Conservation (phyloP, 2,113 vertebrate genomes). For the Colinus virginianus region DNA sequence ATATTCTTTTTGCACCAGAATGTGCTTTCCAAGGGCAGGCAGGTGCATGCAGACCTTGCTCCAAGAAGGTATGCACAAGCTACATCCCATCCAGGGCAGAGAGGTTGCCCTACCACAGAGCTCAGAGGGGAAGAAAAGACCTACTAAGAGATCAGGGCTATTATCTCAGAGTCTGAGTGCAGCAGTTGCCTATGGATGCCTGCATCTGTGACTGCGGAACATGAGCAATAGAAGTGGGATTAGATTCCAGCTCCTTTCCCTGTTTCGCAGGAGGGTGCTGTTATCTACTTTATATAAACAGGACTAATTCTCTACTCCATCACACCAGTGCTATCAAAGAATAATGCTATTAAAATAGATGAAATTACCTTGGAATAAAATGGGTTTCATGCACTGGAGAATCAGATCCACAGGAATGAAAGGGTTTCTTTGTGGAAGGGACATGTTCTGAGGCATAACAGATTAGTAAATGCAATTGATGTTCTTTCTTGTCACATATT, state of each 20-base stretch:
- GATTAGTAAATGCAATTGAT: conserved; percentile 27
- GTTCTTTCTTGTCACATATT: conserved; percentile 11
- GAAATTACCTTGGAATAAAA: conserved; percentile 16
- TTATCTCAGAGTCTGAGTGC: neutral
- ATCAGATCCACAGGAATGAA: neutral
- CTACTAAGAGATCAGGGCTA: neutral
- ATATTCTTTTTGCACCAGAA: neutral
- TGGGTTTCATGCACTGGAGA: neutral
- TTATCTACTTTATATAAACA: neutral
- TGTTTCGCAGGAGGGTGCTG: neutral
- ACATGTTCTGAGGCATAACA: conserved; percentile 9
- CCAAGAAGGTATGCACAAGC: neutral
- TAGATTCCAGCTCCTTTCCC: neutral
- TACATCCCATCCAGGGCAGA: accelerated
- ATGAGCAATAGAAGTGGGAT: accelerated
- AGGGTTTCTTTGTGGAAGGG: conserved; percentile 12
- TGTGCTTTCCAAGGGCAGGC: accelerated
- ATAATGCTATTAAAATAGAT: neutral
- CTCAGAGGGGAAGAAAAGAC: accelerated
- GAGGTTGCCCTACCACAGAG: accelerated
- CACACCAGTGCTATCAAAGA: neutral
- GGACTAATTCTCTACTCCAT: neutral
- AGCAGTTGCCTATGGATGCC: neutral
- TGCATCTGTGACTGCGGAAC: neutral
- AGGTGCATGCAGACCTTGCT: too few species aligned